Evolutionary conservation across 1,140 invertebrate species (phyloP).

Genomic region (Papilio polytes): DNA sequence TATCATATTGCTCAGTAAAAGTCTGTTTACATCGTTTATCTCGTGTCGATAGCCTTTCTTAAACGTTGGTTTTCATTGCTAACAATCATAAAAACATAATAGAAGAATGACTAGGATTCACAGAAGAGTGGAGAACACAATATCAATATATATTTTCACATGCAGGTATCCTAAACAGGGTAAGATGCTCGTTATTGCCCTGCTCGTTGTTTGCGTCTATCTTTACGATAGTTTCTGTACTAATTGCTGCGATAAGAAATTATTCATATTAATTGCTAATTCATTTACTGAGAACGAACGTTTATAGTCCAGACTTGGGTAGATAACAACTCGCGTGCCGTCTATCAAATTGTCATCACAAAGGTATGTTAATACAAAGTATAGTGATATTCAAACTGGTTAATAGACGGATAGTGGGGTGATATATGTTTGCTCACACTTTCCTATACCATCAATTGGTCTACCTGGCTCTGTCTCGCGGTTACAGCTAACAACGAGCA

Average conservation of each 20-base stretch:
- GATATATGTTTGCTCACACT: neutral
- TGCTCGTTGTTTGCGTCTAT: neutral
- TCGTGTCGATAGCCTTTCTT: neutral
- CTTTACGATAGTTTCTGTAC: neutral
- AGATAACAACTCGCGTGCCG: conserved; percentile 14
- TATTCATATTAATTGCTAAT: neutral
- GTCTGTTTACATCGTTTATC: conserved; percentile 6
- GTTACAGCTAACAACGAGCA: neutral
- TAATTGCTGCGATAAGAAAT: conserved; percentile 1
- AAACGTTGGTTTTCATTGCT: neutral
- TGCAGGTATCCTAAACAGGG: neutral
- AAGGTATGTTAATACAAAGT: neutral
- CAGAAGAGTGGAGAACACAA: no score
- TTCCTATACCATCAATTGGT: neutral
- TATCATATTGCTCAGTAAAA: neutral
- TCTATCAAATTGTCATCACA: neutral
- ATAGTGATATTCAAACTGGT: neutral
- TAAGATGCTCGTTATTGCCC: neutral
- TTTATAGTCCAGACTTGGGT: neutral
- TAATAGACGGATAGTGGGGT: neutral
- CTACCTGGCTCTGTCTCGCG: neutral
- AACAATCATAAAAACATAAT: neutral
- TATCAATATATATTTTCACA: neutral
- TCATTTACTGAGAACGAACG: neutral
- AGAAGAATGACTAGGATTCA: no score